These are phyloP conservation scores for Hepsetus odoe DNA, from an alignment of 2,113 vertebrate genomes.

Conservation along the genomic window DNA sequence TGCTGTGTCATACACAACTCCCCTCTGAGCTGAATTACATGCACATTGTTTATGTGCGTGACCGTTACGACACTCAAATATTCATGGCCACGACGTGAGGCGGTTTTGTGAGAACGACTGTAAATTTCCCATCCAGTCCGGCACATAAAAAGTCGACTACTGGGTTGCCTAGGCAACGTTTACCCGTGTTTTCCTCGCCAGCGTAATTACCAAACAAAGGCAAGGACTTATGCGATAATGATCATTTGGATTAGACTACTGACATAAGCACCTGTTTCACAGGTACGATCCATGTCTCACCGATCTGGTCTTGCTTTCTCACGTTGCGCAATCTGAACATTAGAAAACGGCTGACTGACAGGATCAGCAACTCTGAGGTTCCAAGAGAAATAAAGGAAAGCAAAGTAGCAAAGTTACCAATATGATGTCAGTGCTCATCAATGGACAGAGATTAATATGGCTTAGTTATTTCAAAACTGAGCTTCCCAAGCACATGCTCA, in stretches of 20 bases:
- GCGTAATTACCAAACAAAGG: neutral
- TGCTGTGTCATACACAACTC: no score
- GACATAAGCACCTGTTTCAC: neutral
- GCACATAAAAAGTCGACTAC: neutral
- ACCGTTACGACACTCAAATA: no score
- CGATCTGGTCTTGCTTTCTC: neutral
- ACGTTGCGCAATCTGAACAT: neutral
- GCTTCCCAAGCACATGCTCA: neutral
- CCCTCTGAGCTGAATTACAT: no score
- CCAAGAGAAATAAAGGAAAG: neutral
- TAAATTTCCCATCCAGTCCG: neutral
- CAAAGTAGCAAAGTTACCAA: neutral
- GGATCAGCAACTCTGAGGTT: no score
- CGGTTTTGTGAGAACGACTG: no score
- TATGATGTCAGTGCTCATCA: neutral
- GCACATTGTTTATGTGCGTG: no score
- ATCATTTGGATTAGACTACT: neutral
- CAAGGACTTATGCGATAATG: neutral
- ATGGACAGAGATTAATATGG: neutral
- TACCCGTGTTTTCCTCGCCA: neutral
- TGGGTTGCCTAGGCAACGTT: conserved; percentile 24
- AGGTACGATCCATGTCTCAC: neutral
- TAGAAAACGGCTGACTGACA: neutral
- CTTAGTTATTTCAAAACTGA: neutral
- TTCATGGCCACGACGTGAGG: no score